Evolutionary conservation across 2,113 vertebrate species (phyloP), one percentile per base, ranked within the genome.

Genomic region (Siniperca chuatsi): DNA sequence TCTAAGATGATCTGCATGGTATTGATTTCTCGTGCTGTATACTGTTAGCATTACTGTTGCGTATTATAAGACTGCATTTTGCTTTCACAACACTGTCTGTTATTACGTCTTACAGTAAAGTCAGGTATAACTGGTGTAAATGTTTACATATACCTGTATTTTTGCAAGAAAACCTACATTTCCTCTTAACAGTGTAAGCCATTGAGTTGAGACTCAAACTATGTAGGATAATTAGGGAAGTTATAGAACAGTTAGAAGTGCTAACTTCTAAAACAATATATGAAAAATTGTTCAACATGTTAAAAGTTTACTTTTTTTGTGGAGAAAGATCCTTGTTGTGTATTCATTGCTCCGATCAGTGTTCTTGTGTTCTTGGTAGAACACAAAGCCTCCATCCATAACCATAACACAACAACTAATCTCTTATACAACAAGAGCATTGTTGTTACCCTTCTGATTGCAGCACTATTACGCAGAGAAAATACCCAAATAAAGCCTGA

Each of bases 401-500:
- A 66, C 12, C 25, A 57, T 16, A 68, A 40, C 23, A 78, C 40
- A 67, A 71, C 62, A 87, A 4, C 76, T 90, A 82, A 89, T 89
- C 87, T 77, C 48, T 89, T 77, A 81, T 70, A 69, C 78, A 90
- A 92, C 66, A 81, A 69, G 64, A 75, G 44, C 57, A 46, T 83
- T 83, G 81, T 85, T 89, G 54, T 68, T 40, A 20, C 50, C 44
- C 20, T 5, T 68, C 50, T 72, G 57, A 73, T 83, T 79, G 52
- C n/a, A 58, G 48, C 72, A 80, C 75, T 75, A 72, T 48, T 65
- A 68, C 4, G 18, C 72, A 44, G 52, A 69, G 52, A 79, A 85
- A 82, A 84, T 25, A 57, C 72, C 68, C 29, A 71, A 82, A 75
- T 33, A 40, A 58, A 79, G 60, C 33, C 25, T 74, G 54, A 76